Evolutionary conservation across 2,888 invertebrate species (phyloP).

Genomic region (Eueremaeus valkanovi): DNA sequence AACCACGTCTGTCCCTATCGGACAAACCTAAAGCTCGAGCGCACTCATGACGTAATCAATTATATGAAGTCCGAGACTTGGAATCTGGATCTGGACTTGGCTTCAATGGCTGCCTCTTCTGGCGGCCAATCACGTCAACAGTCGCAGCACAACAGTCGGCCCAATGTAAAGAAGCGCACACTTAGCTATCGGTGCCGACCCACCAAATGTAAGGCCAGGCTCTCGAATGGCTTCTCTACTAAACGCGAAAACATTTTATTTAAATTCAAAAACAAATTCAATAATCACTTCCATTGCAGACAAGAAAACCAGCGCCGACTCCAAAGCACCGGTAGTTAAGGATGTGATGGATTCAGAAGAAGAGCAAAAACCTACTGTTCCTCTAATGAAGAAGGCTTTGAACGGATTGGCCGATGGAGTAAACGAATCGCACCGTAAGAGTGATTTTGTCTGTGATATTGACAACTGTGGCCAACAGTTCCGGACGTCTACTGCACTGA

Average conservation of each 20-base stretch:
- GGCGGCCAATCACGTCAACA: no score
- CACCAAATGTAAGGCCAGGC: background rate
- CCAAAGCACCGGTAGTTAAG: background rate
- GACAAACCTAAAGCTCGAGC: constrained; percentile 1
- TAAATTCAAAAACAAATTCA: background rate
- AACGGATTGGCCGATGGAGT: background rate
- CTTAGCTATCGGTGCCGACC: constrained; percentile 3
- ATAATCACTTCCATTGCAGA: background rate
- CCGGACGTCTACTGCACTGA: no score
- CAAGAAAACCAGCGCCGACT: background rate
- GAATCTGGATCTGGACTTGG: constrained; percentile 12
- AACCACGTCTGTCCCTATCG: constrained; percentile 19
- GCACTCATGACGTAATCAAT: background rate
- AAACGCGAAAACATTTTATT: background rate
- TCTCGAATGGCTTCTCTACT: background rate
- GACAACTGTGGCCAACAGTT: constrained; percentile 19
- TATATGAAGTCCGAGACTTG: constrained; percentile 5
- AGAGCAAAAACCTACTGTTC: background rate
- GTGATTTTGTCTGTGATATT: background rate
- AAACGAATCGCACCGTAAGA: background rate
- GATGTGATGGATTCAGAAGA: no score
- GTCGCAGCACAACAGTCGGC: no score
- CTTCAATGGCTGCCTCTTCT: constrained; percentile 5
- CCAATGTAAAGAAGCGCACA: no score
- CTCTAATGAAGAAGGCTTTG: background rate